phyloP scores from a whole-genome alignment of 2,888 invertebrate genomes.

The Buathra laborator region DNA sequence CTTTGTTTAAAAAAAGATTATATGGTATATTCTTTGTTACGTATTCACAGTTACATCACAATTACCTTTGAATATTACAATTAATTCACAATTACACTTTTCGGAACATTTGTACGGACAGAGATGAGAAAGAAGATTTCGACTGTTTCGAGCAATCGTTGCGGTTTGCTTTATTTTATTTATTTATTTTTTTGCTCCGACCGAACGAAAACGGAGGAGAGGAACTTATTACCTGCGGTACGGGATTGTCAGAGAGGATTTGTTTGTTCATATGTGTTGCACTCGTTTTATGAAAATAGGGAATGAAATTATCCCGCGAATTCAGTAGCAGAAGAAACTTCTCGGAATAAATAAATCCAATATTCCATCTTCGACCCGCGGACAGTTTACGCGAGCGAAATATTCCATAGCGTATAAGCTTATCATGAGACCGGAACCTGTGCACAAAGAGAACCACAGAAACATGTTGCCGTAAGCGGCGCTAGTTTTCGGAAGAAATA shows the following conservation, averaged over 20 bases:
- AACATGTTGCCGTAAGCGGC: conserved; percentile 91
- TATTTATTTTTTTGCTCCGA: neutral
- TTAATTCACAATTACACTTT: neutral
- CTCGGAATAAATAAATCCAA: conserved; percentile 86
- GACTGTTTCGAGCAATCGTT: neutral
- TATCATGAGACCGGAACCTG: conserved; percentile 92
- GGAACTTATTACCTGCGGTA: neutral
- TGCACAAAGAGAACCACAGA: conserved; percentile 92
- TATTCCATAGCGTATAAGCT: conserved; percentile 95
- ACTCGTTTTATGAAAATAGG: neutral
- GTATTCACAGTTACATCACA: neutral
- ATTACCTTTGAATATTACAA: neutral
- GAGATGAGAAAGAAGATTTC: neutral
- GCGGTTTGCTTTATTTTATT: neutral
- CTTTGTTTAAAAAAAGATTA: conserved; percentile 73
- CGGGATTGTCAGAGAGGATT: neutral
- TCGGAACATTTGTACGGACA: neutral
- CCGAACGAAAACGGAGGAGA: neutral
- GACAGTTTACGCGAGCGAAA: conserved; percentile 92
- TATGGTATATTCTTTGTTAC: neutral
- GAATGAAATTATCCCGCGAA: neutral
- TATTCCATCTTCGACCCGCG: conserved; percentile 84
- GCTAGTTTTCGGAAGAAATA: conserved; percentile 86
- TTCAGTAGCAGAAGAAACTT: conserved; percentile 83
- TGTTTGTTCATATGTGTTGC: neutral